These are phyloP conservation scores for Aphrocallistes beatrix DNA, from an alignment of 37 sponge, comb jelly and placozoan genomes.

Conservation along the genomic window DNA sequence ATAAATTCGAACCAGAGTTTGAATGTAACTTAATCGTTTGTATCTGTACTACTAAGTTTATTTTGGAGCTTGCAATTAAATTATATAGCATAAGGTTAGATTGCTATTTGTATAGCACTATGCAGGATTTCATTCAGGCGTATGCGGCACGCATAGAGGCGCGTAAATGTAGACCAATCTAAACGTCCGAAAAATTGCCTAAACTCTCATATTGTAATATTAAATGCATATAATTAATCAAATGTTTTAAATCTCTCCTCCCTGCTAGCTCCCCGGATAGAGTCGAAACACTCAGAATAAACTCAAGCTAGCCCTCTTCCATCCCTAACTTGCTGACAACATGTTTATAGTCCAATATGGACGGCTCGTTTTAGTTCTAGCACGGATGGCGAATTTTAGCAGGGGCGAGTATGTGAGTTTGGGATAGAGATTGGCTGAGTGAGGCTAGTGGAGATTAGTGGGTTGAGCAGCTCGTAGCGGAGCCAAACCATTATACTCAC, in stretches of 20 bases:
- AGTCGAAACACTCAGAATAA: background rate
- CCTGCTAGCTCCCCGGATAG: background rate
- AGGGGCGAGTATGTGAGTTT: background rate
- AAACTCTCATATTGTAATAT: no score
- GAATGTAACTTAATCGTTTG: no score
- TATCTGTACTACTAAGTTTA: no score
- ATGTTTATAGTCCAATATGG: background rate
- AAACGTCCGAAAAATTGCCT: no score
- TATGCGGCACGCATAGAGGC: no score
- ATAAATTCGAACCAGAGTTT: no score
- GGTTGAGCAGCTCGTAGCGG: background rate
- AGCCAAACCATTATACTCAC: background rate
- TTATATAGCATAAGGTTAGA: no score
- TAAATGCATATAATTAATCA: no score
- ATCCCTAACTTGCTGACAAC: background rate
- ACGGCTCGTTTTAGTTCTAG: background rate
- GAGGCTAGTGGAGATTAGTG: background rate
- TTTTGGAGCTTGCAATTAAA: no score
- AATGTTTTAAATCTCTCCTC: background rate
- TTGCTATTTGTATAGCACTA: no score
- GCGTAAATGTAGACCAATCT: no score
- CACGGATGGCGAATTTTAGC: background rate
- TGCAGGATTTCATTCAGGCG: no score
- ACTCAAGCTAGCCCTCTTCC: background rate
- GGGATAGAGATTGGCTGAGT: background rate